Percentiles rank a stretch among this genome's conserved stretches.
Evolutionary conservation across 2,113 vertebrate species (phyloP).

Genomic region (Xiphophorus couchianus): DNA sequence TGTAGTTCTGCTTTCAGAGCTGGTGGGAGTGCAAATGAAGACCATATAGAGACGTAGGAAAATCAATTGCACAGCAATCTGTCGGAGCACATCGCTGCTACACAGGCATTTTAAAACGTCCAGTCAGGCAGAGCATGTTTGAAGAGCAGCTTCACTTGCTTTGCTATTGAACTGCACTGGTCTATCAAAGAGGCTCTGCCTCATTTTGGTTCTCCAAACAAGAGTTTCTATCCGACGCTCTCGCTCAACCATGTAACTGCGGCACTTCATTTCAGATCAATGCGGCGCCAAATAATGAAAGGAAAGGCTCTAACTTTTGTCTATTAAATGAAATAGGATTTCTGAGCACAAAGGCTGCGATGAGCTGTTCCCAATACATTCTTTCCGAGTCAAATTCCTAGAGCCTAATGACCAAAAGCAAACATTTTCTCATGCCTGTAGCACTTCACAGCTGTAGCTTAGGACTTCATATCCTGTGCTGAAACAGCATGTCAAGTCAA

Average conservation of each 20-base stretch:
- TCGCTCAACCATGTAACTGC: constrained; percentile 7
- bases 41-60: constrained; percentile 44
- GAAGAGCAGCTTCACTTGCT: constrained; percentile 50
- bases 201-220: constrained; percentile 50
- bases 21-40: constrained; percentile 25
- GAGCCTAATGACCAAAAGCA: neutral
- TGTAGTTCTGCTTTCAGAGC: constrained; percentile 19
- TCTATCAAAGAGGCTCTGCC: constrained; percentile 47
- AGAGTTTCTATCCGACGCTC: constrained; percentile 8
- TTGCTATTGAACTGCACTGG: constrained; percentile 42
- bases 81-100: constrained; percentile 53
- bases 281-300: neutral
- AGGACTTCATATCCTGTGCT: no score
- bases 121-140: constrained; percentile 55
- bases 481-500: no score
- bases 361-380: neutral
- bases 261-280: constrained; percentile 21
- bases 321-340: neutral
- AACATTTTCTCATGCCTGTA: neutral
- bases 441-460: neutral
- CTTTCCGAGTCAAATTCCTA: neutral
- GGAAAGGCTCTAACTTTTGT: neutral
- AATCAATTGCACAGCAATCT: constrained; percentile 52
- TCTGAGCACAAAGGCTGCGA: neutral
- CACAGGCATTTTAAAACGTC: constrained; percentile 46